Conservation (phyloP, 2,888 invertebrate species). For the Atrina japonica region DNA sequence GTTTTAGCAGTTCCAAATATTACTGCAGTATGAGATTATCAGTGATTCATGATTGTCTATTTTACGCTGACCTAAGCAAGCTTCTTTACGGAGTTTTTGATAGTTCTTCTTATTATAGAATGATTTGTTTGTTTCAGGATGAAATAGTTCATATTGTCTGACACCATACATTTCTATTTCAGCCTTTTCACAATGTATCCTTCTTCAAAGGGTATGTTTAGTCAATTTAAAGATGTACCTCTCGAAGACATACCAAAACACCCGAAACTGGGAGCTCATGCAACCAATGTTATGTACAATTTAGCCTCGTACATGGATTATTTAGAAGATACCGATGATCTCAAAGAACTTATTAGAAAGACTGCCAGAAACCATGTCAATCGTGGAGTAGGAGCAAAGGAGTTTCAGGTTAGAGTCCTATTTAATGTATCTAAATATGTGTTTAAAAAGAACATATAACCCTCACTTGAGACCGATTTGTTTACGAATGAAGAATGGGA, state of each 20-base stretch:
- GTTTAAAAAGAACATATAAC: constrained; percentile 3
- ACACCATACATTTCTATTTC: neutral
- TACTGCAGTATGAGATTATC: too few species aligned
- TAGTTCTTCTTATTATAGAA: too few species aligned
- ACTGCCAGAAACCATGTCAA: constrained; percentile 23
- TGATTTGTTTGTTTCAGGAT: too few species aligned
- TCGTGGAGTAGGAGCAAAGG: constrained; percentile 14
- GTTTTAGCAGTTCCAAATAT: too few species aligned
- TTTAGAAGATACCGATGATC: constrained; percentile 29
- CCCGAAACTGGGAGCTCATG: constrained; percentile 30
- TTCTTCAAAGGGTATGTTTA: constrained; percentile 17
- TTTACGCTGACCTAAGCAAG: too few species aligned
- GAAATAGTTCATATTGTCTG: neutral
- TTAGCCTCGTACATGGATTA: constrained; percentile 36
- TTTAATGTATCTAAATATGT: too few species aligned
- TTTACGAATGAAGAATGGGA: too few species aligned
- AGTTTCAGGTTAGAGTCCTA: constrained; percentile 30
- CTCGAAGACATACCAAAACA: constrained; percentile 24
- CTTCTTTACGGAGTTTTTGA: too few species aligned
- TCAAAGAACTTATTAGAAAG: constrained; percentile 30
- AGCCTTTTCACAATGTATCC: constrained; percentile 31
- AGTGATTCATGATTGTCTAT: too few species aligned
- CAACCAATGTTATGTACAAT: constrained; percentile 29
- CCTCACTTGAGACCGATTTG: too few species aligned
- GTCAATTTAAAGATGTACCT: constrained; percentile 9